Base-by-base conservation (phyloP, 1,140 invertebrate genomes). In the Drosophila saltans region DNA sequence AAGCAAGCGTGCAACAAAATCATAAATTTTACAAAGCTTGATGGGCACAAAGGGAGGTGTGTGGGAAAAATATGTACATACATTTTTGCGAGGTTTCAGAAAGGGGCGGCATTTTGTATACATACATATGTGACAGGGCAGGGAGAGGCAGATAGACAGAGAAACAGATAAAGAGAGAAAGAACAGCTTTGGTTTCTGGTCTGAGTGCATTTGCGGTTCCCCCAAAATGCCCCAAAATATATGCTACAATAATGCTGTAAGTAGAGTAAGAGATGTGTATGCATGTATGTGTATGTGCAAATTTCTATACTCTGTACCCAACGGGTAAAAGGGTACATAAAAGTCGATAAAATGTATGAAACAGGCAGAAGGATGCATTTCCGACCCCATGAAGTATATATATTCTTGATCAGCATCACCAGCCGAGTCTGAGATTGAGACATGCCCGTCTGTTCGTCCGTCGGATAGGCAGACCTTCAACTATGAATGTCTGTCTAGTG, bases 1-100 rank as follows among this genome's bases (percentile, higher is more conserved):
- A 89, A 89, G 84, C 84, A 89, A 89, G 84, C 84, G 84, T 89
- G 84, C 89, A 89, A 89, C 89, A 89, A 89, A 89, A 89, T 89
- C 84, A 89, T 89, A 89, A 89, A 89, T 89, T 89, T 75, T 84
- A 71, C 80, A 89, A 67, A 41, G 80, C 68, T 78, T 78, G 65
- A 67, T 60, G 40, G 69, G 36, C 45, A 55, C 58, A 55, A 62
- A 24, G 33, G 40, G 30, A 48, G 33, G 41, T 8, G 26, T 30
- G 33, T 58, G 9, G 36, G 57, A 39, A 57, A 5, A 16, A 16
- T 16, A 16, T 16, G 16, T 16, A 16, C 16, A 52, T 75, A 62
- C 65, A 80, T 80, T 80, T 70, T 75, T 78, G 16, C 6, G 7
- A 48, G 45, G 45, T 48, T 48, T 48, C 1, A 48, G 16, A 7